A percentile compares a stretch with the other conserved stretches of the same genome.
These are phyloP conservation scores for Eumacrocentrus americanus DNA, from an alignment of 2,888 invertebrate genomes.

Conservation along the genomic window DNA sequence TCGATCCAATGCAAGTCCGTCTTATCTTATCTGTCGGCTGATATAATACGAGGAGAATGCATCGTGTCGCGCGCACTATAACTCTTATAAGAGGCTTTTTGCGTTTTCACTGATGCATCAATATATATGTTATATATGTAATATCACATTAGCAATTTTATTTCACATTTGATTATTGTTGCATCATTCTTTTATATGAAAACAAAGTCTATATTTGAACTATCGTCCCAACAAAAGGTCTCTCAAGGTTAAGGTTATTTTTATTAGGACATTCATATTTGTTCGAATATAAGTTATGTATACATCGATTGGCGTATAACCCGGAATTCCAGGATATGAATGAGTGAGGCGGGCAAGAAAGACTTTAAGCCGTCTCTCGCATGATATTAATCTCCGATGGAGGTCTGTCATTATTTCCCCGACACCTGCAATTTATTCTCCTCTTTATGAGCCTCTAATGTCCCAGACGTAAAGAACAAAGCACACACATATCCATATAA, in stretches of 20 bases:
- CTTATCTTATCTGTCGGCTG: conserved; percentile 26
- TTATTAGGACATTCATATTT: no score
- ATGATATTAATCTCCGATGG: conserved; percentile 30
- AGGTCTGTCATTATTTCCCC: conserved; percentile 31
- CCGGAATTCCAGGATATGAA: background rate
- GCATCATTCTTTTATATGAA: no score
- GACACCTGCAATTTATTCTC: conserved; percentile 32
- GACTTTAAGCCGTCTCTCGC: conserved; percentile 22
- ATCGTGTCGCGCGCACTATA: background rate
- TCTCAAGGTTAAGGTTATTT: no score
- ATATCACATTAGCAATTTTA: no score
- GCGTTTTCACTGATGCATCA: no score
- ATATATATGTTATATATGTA: background rate
- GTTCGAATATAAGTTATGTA: no score
- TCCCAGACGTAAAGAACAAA: conserved; percentile 18
- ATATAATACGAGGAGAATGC: conserved; percentile 23
- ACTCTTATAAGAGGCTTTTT: background rate
- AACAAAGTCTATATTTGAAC: no score
- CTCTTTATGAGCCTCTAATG: conserved; percentile 28
- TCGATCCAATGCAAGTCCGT: conserved; percentile 9
- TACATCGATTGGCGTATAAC: background rate
- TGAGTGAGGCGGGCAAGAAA: background rate
- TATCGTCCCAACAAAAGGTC: no score
- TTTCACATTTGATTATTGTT: no score
- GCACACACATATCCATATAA: background rate